Conservation (phyloP, 2,797 vertebrate species). For the Neosilurus hyrtlii region DNA sequence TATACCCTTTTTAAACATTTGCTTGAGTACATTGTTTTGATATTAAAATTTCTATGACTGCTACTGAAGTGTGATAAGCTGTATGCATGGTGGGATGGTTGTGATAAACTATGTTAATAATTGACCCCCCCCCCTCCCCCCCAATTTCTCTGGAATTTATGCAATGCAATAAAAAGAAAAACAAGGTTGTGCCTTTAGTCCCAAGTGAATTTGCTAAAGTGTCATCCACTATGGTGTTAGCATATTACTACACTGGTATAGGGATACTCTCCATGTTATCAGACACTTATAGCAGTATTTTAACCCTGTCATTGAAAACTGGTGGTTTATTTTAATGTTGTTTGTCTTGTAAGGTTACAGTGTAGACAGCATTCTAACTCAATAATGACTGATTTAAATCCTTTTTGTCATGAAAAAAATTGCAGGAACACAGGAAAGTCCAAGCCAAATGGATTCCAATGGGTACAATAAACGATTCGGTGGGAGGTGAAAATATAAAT, state of each 20-base stretch:
- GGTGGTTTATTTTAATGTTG: too few relatives aligned
- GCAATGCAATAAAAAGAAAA: constrained; percentile 49
- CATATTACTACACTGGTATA: background rate
- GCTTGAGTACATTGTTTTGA: background rate
- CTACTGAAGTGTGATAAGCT: background rate
- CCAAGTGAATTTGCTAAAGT: background rate
- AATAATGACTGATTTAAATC: too few relatives aligned
- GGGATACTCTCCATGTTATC: too few relatives aligned
- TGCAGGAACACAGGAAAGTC: too few relatives aligned
- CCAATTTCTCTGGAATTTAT: constrained; percentile 7
- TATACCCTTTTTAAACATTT: background rate
- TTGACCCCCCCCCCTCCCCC: background rate
- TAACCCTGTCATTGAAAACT: too few relatives aligned
- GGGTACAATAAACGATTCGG: too few relatives aligned
- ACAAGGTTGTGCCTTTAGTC: background rate
- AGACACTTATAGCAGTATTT: too few relatives aligned
- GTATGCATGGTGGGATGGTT: background rate
- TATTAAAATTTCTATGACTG: background rate
- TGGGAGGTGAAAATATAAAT: too few relatives aligned
- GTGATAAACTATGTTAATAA: background rate
- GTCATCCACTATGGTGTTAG: background rate
- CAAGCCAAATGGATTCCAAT: too few relatives aligned
- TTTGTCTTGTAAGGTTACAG: too few relatives aligned
- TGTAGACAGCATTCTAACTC: too few relatives aligned
- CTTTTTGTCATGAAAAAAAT: too few relatives aligned